A percentile compares a stretch with the other conserved stretches of the same genome.
Evolutionary conservation across 1,140 invertebrate genomes (phyloP).

Genomic region (Cepaea nemoralis): DNA sequence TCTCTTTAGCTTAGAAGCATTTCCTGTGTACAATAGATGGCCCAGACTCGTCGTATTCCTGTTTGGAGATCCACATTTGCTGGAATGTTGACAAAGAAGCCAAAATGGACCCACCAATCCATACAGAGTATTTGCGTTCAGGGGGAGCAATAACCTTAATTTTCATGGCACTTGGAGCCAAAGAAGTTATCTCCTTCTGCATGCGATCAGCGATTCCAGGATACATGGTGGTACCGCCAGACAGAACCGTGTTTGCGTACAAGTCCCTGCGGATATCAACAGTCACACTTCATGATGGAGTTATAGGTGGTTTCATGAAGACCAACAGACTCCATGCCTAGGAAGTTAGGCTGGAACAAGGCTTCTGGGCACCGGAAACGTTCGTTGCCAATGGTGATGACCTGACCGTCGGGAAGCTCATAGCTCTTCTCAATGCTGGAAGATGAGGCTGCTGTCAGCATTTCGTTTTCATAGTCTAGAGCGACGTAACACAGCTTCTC

Average conservation of each 20-base stretch:
- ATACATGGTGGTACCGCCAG: slow-evolving; percentile 94
- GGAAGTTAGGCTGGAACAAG: slow-evolving; percentile 77
- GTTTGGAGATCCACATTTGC: slow-evolving; percentile 30
- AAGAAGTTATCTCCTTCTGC: slow-evolving; percentile 55
- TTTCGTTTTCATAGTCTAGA: slow-evolving; percentile 85
- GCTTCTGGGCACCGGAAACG: slow-evolving; percentile 86
- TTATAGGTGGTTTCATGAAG: slow-evolving; percentile 82
- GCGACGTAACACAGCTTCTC: slow-evolving; percentile 80
- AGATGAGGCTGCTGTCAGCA: slow-evolving; percentile 88
- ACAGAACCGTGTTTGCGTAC: slow-evolving; percentile 91
- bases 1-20: slow-evolving; percentile 24
- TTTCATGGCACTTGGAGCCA: slow-evolving; percentile 56
- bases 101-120: slow-evolving; percentile 69
- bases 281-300: slow-evolving; percentile 79
- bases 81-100: slow-evolving; percentile 30
- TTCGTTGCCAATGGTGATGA: slow-evolving; percentile 96
- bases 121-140: slow-evolving; percentile 68
- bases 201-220: slow-evolving; percentile 73
- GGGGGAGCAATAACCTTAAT: slow-evolving; percentile 71
- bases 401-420: slow-evolving; percentile 74
- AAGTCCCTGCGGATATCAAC: slow-evolving; percentile 89
- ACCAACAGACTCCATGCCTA: slow-evolving; percentile 59
- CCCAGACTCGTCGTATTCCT: slow-evolving; percentile 27
- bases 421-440: slow-evolving; percentile 69
- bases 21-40: slow-evolving; percentile 30